phyloP scores from a whole-genome alignment of 53 echinoderm and acorn worm species.

The Hippasteria phrygiana region DNA sequence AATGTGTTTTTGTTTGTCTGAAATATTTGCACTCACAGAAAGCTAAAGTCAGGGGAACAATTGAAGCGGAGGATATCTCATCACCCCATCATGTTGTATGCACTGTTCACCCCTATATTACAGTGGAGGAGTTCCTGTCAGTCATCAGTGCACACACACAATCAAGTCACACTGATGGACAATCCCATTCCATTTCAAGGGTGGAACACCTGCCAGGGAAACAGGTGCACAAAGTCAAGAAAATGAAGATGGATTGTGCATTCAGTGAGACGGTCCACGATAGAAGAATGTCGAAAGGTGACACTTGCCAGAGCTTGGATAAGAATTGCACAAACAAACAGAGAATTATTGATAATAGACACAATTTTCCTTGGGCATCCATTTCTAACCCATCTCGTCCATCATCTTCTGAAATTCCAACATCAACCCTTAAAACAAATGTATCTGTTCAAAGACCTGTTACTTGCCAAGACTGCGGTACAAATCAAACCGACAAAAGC shows the following conservation, averaged over 20 bases:
- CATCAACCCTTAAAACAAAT: background rate
- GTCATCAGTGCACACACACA: conserved; percentile 63
- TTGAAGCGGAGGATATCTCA: background rate
- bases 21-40: background rate
- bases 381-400: background rate
- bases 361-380: background rate
- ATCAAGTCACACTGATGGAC: background rate
- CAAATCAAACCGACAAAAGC: background rate
- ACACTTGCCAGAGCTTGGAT: background rate
- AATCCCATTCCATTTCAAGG: background rate
- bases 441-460: background rate
- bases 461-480: conserved; percentile 7
- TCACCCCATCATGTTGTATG: conserved; percentile 86
- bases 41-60: background rate
- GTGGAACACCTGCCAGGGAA: background rate
- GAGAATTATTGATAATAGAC: too few species aligned
- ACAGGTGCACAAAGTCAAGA: conserved; percentile 1
- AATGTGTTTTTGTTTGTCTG: background rate
- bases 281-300: background rate
- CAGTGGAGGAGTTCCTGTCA: conserved; percentile 83
- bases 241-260: background rate
- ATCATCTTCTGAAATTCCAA: background rate
- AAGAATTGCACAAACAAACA: background rate
- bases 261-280: background rate
- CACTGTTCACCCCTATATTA: conserved; percentile 83